Evolutionary conservation across 2,797 vertebrate species (phyloP).

Genomic region (Gobio occitaniae): DNA sequence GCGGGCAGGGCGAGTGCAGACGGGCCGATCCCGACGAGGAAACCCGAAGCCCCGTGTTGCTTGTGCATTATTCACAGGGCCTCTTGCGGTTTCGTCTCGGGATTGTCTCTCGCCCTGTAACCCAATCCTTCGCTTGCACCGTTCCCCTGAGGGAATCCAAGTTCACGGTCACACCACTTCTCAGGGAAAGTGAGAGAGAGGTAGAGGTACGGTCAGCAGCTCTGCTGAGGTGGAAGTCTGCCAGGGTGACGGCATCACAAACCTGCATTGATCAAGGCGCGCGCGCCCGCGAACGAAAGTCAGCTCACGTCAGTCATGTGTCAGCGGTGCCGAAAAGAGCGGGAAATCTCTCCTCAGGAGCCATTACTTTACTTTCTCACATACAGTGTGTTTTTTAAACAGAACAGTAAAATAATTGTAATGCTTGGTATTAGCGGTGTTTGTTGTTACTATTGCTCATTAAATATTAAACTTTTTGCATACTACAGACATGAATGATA

Average conservation of each 20-base stretch:
- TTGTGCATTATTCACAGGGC: conserved; percentile 84
- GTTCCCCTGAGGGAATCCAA: conserved; percentile 72
- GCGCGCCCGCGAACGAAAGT: conserved; percentile 6
- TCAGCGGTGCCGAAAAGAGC: neutral
- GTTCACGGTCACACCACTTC: conserved; percentile 62
- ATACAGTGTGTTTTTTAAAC: neutral
- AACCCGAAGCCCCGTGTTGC: conserved; percentile 72
- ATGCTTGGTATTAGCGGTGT: neutral
- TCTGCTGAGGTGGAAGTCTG: conserved; percentile 22
- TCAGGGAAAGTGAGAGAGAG: conserved; percentile 52
- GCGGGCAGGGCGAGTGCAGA: conserved; percentile 12
- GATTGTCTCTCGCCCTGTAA: conserved; percentile 75
- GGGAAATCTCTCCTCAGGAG: neutral
- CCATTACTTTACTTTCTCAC: neutral
- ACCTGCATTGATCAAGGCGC: conserved; percentile 5
- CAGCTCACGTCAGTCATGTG: conserved; percentile 17
- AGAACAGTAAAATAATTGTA: neutral
- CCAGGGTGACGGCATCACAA: neutral
- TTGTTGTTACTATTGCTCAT: neutral
- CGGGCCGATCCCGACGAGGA: conserved; percentile 51
- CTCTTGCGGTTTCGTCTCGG: conserved; percentile 74
- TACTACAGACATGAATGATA: neutral
- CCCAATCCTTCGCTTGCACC: conserved; percentile 67
- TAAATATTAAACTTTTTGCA: neutral
- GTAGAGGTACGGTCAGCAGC: conserved; percentile 27